These are phyloP conservation scores for Archaeoteleia sp. DNA, from an alignment of 2,888 invertebrate species.

Conservation along the genomic window DNA sequence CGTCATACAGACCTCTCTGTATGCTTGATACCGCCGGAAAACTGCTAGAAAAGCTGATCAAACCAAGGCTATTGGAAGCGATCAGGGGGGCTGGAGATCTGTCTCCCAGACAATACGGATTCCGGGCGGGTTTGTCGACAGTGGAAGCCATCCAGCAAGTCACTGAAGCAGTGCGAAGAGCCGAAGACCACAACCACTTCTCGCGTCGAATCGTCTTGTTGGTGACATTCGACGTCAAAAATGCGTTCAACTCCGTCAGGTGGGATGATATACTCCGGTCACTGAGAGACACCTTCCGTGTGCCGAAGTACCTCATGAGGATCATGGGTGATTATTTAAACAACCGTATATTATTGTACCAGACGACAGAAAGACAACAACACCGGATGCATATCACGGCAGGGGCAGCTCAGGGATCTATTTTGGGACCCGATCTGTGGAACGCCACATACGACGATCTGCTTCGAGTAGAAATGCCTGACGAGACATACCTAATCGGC, in stretches of 20 bases:
- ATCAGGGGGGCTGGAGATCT: conserved; percentile 33
- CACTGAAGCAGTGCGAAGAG: too few relatives aligned
- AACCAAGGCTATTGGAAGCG: conserved; percentile 42
- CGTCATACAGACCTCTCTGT: conserved; percentile 57
- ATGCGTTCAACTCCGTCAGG: conserved; percentile 47
- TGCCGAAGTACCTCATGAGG: conserved; percentile 37
- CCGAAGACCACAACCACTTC: too few relatives aligned
- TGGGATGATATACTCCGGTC: conserved; percentile 42
- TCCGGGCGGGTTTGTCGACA: neutral
- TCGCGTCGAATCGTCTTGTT: conserved; percentile 9
- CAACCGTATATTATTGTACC: conserved; percentile 32
- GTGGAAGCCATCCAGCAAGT: too few relatives aligned
- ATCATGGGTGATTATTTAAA: conserved; percentile 42
- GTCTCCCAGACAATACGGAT: conserved; percentile 22
- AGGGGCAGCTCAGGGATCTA: conserved; percentile 19
- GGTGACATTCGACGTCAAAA: conserved; percentile 36
- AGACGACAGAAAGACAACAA: conserved; percentile 10
- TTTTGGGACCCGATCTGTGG: conserved; percentile 23
- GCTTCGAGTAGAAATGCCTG: neutral
- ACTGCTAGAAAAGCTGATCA: conserved; percentile 57
- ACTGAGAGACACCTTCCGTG: conserved; percentile 48
- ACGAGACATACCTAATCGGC: neutral
- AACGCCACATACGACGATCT: neutral
- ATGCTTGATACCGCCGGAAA: conserved; percentile 57
- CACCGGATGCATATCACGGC: conserved; percentile 2